These are phyloP conservation scores for Garrulus glandarius DNA, from an alignment of 2,797 vertebrate genomes.

Conservation along the genomic window DNA sequence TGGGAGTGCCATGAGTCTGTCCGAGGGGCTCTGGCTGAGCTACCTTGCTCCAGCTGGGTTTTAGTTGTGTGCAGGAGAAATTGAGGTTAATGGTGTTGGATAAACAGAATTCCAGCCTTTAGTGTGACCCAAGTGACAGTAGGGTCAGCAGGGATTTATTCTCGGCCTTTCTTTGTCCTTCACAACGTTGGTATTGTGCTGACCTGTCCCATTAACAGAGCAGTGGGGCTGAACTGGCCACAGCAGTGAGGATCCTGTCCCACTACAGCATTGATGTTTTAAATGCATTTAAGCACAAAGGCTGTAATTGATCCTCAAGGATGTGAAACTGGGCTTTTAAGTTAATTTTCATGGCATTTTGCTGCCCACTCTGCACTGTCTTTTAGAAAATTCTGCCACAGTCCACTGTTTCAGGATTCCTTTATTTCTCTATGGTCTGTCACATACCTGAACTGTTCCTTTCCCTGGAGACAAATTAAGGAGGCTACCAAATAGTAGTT, in stretches of 20 bases:
- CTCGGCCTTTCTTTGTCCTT: background rate
- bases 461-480: background rate
- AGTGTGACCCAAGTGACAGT: background rate
- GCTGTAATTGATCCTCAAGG: background rate
- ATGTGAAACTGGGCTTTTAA: background rate
- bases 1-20: accelerated
- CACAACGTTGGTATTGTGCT: accelerated
- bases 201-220: background rate
- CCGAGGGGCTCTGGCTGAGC: background rate
- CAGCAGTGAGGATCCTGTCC: background rate
- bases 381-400: background rate
- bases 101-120: background rate
- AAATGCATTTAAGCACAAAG: background rate
- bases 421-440: background rate
- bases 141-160: background rate
- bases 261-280: background rate
- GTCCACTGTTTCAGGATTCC: background rate
- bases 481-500: background rate
- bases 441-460: background rate
- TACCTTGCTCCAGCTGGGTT: background rate
- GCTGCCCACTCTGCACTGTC: background rate
- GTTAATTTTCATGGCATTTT: background rate
- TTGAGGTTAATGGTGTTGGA: background rate
- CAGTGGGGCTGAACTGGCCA: background rate
- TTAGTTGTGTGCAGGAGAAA: background rate